Base-by-base conservation (phyloP, 2,113 vertebrate species). In the Rhinogobius similis region DNA sequence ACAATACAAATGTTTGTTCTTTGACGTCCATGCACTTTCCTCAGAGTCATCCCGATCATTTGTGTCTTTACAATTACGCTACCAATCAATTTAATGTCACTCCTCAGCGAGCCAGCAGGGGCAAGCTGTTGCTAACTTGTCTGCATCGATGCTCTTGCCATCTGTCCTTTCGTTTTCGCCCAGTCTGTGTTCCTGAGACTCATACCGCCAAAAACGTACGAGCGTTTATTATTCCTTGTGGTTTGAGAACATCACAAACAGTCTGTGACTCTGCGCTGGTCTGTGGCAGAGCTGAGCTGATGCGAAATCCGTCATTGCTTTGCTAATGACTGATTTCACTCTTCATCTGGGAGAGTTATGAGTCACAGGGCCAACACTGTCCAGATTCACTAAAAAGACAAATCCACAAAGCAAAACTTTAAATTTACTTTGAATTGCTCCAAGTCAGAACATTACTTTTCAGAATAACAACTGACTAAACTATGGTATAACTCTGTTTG, bases 331-430 rank as follows among this genome's bases (percentile, higher is more conserved):
- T 77, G 43, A 9, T 63, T 73, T 52, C 48, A 24, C 16, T 73
- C 68, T 67, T 73, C 53, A 43, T 76, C 43, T 70, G 46, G 59
- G 18, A 73, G 63, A 76, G 75, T 64, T 50, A 71, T 79, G 71
- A 76, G 69, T 78, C 67, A 72, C 61, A 59, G 1, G 62, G 43
- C 38, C 46, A 38, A 50, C 65, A 20, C 53, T 10, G 53, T 68
- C 41, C 44, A 36, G 32, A 36, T 36, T 67, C 23, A 62, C 32
- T 46, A 36, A 52, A 72, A 75, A 66, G 55, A 82, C 46, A 2
- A 68, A 73, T 43, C 14, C 55, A 67, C 52, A 9, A 66, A 32
- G 68, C 14, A 2, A 24, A 62, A 56, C 14, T 11, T 7, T 36
- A 36, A 36, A 36, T 36, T 36, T 8, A 1, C 32, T 36, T 36